Evolutionary conservation across 1,140 invertebrate genomes (phyloP).

Genomic region (Mya arenaria): DNA sequence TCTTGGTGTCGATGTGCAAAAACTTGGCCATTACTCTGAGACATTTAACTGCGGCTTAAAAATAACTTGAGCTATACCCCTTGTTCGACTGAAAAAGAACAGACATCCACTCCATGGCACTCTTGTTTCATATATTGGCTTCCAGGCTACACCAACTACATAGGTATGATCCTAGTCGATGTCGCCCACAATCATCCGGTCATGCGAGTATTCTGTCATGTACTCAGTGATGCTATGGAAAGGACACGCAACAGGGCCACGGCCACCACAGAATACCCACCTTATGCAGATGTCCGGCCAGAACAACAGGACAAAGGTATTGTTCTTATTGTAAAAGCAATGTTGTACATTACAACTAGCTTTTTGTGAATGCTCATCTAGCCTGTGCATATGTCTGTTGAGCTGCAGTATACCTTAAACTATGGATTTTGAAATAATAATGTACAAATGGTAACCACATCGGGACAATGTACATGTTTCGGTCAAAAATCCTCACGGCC

Average conservation of each 20-base stretch:
- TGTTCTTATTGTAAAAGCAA: too few species aligned
- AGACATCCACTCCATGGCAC: too few species aligned
- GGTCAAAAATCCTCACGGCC: too few species aligned
- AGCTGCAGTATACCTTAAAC: not conserved
- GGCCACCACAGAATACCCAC: not conserved
- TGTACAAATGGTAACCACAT: not conserved
- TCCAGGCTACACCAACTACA: conserved; percentile 58
- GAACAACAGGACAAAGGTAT: not conserved
- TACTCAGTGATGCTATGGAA: conserved; percentile 13
- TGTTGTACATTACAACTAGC: too few species aligned
- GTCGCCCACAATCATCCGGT: conserved; percentile 63
- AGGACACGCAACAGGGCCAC: not conserved
- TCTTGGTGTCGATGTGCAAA: too few species aligned
- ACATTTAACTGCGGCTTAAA: too few species aligned
- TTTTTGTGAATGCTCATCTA: not conserved
- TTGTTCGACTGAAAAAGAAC: too few species aligned
- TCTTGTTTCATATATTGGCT: too few species aligned
- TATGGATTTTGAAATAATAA: not conserved
- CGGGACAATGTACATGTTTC: too few species aligned
- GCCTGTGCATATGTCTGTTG: not conserved
- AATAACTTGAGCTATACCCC: too few species aligned
- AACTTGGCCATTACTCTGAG: too few species aligned
- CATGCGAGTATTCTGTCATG: conserved; percentile 54
- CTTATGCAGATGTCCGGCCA: not conserved
- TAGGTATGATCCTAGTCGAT: conserved; percentile 60